Base-by-base conservation (phyloP, 1,140 invertebrate species). In the Macrobrachium rosenbergii region DNA sequence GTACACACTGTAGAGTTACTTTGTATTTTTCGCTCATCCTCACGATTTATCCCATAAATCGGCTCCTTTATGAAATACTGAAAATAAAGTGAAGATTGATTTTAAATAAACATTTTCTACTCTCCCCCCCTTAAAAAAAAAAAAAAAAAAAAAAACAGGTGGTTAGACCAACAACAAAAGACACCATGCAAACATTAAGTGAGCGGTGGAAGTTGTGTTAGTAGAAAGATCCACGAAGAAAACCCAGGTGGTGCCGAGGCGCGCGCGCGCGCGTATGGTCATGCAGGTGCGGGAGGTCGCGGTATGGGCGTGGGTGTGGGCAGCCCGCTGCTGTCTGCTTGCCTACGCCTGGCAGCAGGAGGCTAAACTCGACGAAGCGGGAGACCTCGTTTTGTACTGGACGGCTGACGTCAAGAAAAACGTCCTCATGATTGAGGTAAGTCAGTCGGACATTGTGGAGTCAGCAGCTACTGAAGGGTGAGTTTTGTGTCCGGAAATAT, bases 331-430 rank as follows among this genome's bases (percentile, higher is more conserved):
- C 73, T 52, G 52, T 52, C 73, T 77, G 19, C 60, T 62, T 23
- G 21, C 82, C 5, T 52, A 67, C 45, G 82, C 28, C 82, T 84
- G 82, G 82, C 82, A 84, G 73, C 82, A 84, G 73, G 82, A 84
- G 62, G 73, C 82, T 14, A 21, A n/a, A 12, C 43, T 84, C 37
- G 82, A 84, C 75, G 82, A 84, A 21, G n/a, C 37, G 10, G 82
- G 82, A 59, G 52, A 84, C 60, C 62, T 84, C n/a, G 43, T 76
- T 58, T 67, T 84, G n/a, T 84, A 62, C 60, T 84, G 82, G 82
- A 84, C 82, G 23, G 82, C 62, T 6, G 82, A 84, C 75, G 82
- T 84, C 37, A 84, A 84, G 75, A 84, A 84, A 28, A 84, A 84
- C 72, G 82, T 84, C 58, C 82, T 84, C 43, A 67, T 84, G 82